These are phyloP conservation scores for Myrmecobius fasciatus DNA, from an alignment of 2,113 vertebrate species.

Conservation along the genomic window DNA sequence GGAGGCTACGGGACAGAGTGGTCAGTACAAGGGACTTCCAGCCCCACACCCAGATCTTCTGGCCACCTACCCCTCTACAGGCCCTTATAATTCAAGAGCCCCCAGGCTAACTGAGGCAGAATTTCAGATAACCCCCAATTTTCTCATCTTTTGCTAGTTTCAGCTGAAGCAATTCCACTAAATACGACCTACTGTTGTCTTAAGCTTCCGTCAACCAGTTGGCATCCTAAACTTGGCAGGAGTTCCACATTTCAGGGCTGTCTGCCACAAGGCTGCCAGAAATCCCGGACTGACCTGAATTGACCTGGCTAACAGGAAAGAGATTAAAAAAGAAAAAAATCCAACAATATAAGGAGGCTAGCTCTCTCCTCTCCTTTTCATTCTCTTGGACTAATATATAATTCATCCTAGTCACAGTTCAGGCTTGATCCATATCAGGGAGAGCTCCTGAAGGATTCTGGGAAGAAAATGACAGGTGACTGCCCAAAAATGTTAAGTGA, in stretches of 20 bases:
- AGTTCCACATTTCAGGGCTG: background rate
- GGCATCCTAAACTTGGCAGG: conserved; percentile 10
- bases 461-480: background rate
- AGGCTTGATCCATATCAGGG: background rate
- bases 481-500: background rate
- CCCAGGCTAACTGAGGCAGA: background rate
- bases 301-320: background rate
- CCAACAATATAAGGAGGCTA: background rate
- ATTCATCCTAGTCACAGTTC: background rate
- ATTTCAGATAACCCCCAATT: conserved; percentile 13
- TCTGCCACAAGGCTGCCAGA: background rate
- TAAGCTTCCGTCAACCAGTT: background rate
- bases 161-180: conserved; percentile 4
- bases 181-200: background rate
- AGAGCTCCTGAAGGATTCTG: background rate
- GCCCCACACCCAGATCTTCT: background rate
- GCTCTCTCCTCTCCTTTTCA: background rate
- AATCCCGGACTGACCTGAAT: background rate
- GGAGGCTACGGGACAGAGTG: background rate
- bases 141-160: conserved; percentile 18
- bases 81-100: background rate
- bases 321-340: background rate
- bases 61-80: too few relatives aligned
- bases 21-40: background rate
- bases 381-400: conserved; percentile 34